Conservation (phyloP, 2,888 invertebrate species). For the Eurytoma californica region DNA sequence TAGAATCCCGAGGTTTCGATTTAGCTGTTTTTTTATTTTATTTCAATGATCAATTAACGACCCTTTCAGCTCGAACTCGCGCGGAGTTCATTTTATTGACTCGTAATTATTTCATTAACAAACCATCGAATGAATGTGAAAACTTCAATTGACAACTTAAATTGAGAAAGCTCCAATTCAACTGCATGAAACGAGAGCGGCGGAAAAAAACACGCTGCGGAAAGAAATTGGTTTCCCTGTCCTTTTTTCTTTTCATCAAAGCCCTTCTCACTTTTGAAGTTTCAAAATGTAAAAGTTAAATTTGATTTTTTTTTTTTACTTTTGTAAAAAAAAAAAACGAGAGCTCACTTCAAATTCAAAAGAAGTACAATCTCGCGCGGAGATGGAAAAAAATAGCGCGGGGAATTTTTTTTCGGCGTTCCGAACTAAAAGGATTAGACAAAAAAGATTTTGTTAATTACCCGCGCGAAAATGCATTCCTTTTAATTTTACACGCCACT, state of each 20-base stretch:
- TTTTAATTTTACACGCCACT: constrained; percentile 43
- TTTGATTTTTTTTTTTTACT: constrained; percentile 9
- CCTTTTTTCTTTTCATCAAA: too few species aligned
- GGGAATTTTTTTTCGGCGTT: background rate
- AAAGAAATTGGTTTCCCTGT: too few species aligned
- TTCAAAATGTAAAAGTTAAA: constrained; percentile 7
- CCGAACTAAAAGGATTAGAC: constrained; percentile 22
- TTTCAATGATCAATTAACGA: too few species aligned
- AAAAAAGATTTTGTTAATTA: constrained; percentile 38
- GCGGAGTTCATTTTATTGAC: too few species aligned
- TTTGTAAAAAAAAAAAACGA: background rate
- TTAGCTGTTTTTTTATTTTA: too few species aligned
- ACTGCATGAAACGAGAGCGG: too few species aligned
- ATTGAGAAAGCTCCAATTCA: background rate
- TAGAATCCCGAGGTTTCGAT: too few species aligned
- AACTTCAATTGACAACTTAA: background rate
- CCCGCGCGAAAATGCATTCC: constrained; percentile 12
- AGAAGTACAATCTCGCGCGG: background rate
- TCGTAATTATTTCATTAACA: too few species aligned
- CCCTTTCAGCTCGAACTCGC: too few species aligned
- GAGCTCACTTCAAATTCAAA: background rate
- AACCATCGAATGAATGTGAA: background rate
- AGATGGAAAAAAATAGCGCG: background rate
- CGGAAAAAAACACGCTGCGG: too few species aligned
- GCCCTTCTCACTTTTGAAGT: constrained; percentile 1